A percentile compares a stretch with the other conserved stretches of the same genome.
Evolutionary conservation across 1,140 invertebrate species (phyloP).

Genomic region (Anthonomus grandis): DNA sequence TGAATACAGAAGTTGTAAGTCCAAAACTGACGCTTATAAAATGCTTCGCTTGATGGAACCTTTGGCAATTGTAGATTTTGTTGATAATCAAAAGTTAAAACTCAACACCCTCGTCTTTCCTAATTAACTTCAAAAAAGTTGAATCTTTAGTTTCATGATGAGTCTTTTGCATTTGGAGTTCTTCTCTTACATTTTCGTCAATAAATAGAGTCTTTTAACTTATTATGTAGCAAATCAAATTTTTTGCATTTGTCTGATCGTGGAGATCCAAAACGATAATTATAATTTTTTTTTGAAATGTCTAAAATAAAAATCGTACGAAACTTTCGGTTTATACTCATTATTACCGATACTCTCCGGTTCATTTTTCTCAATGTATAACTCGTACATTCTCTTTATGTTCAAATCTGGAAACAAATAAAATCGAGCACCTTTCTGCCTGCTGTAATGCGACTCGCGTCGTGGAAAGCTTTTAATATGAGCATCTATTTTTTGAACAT

Average conservation of each 20-base stretch:
- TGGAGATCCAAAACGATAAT: not conserved
- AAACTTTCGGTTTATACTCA: not conserved
- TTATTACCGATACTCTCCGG: not conserved
- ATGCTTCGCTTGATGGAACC: too few relatives aligned
- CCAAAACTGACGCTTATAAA: too few relatives aligned
- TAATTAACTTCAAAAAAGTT: not conserved
- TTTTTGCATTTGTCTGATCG: not conserved
- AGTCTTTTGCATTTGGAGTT: too few relatives aligned
- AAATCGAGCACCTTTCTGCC: too few relatives aligned
- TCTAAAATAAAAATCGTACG: not conserved
- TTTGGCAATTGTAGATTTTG: not conserved
- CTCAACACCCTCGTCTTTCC: not conserved
- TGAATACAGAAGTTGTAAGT: too few relatives aligned
- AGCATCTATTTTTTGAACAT: too few relatives aligned
- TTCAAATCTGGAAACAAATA: too few relatives aligned
- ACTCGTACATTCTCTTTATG: not conserved
- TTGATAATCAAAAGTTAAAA: not conserved
- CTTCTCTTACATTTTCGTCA: not conserved
- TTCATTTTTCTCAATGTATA: not conserved
- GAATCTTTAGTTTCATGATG: not conserved
- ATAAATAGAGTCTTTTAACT: not conserved
- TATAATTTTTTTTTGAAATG: not conserved
- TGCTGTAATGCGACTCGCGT: too few relatives aligned
- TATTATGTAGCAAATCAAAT: too few relatives aligned
- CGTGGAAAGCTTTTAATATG: too few relatives aligned